Percentiles rank a stretch among this genome's conserved stretches.
phyloP scores from a whole-genome alignment of 2,113 vertebrate species.

The Xenopus laevis region DNA sequence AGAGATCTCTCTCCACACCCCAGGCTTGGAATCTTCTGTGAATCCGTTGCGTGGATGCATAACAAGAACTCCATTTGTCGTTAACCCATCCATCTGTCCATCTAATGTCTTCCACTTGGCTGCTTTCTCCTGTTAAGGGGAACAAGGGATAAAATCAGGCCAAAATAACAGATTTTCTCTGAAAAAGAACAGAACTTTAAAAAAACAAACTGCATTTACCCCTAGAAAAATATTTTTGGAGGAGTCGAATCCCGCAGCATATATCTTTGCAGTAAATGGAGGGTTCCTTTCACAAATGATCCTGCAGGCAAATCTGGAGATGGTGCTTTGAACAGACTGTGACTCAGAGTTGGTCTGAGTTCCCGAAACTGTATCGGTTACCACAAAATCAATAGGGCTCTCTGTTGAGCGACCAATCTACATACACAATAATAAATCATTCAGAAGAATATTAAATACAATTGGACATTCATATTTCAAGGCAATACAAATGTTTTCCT shows the following conservation, averaged over 20 bases:
- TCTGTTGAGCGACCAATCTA: conserved; percentile 97
- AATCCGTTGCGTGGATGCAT: conserved; percentile 96
- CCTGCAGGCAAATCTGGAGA: conserved; percentile 96
- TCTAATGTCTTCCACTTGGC: conserved; percentile 95
- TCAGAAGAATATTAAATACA: no score
- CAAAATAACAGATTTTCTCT: not conserved
- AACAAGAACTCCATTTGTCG: conserved; percentile 95
- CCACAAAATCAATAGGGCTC: conserved; percentile 95
- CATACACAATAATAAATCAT: not conserved
- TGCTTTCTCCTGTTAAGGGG: conserved; percentile 84
- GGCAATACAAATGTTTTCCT: no score
- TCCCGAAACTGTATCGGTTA: conserved; percentile 94
- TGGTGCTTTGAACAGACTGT: conserved; percentile 96
- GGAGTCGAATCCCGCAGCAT: conserved; percentile 94
- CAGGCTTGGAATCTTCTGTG: conserved; percentile 92
- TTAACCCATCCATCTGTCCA: conserved; percentile 95
- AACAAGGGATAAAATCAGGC: not conserved
- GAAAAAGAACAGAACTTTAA: not conserved
- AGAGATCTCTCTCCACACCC: conserved; percentile 97
- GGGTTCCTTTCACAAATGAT: conserved; percentile 94
- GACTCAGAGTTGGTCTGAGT: conserved; percentile 91
- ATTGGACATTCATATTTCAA: no score
- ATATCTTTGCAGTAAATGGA: conserved; percentile 93
- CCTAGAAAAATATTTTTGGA: conserved; percentile 99
- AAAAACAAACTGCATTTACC: conserved; percentile 58